A percentile compares a stretch with the other conserved stretches of the same genome.
Conservation (phyloP, 2,888 invertebrate genomes). For the Mamestra brassicae region DNA sequence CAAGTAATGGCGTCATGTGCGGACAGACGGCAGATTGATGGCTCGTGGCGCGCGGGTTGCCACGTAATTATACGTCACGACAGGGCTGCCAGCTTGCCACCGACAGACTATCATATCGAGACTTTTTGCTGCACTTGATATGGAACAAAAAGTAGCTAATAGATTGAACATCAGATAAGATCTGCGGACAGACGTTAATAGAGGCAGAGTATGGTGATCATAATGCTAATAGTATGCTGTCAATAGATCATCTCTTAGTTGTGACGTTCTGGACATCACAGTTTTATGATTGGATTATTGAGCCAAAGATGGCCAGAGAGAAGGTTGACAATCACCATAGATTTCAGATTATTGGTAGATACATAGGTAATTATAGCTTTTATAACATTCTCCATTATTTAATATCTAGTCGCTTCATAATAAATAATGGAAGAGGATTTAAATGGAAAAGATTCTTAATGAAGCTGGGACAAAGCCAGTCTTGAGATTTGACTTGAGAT, state of each 20-base stretch:
- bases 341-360: too few species aligned
- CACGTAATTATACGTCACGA: slow-evolving; percentile 63
- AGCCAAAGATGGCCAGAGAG: background rate
- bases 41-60: slow-evolving; percentile 40
- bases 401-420: too few species aligned
- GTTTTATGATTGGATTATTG: background rate
- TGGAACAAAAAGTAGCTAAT: slow-evolving; percentile 36
- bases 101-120: background rate
- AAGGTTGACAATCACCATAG: too few species aligned
- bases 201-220: background rate
- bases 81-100: slow-evolving; percentile 46
- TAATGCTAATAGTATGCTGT: background rate
- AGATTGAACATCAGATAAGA: slow-evolving; percentile 15
- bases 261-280: background rate
- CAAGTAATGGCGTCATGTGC: slow-evolving; percentile 73
- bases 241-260: background rate
- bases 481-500: too few species aligned
- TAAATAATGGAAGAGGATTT: too few species aligned
- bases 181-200: slow-evolving; percentile 17
- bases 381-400: too few species aligned
- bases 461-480: too few species aligned
- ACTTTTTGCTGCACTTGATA: slow-evolving; percentile 14
- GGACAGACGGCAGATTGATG: slow-evolving; percentile 72
- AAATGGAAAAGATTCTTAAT: too few species aligned
- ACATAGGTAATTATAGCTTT: too few species aligned